Evolutionary conservation across 2,113 vertebrate genomes (phyloP).

Genomic region (Etia nguti): DNA sequence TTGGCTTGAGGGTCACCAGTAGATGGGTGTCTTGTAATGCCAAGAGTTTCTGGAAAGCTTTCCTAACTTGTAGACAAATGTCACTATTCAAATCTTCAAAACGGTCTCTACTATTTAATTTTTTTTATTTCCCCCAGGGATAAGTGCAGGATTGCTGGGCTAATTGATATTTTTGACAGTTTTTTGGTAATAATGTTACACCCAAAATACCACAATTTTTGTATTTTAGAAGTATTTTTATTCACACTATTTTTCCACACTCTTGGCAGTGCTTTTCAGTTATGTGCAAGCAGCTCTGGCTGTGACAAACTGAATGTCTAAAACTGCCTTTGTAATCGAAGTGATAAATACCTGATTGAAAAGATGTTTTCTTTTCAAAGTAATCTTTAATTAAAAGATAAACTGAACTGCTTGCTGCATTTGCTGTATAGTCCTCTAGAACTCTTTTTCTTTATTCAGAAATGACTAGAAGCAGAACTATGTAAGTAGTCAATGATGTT

Average conservation of each 20-base stretch:
- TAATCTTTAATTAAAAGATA: not conserved
- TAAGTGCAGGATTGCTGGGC: not conserved
- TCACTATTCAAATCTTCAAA: not conserved
- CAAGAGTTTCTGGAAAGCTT: not conserved
- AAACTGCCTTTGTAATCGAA: not conserved
- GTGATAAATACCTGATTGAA: not conserved
- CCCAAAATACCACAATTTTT: no score
- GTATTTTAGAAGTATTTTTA: not conserved
- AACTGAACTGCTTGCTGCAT: not conserved
- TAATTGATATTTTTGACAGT: not conserved
- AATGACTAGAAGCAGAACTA: not conserved
- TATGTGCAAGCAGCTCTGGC: not conserved
- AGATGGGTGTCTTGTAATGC: not conserved
- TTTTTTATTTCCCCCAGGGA: rapidly evolving
- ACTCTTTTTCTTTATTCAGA: not conserved
- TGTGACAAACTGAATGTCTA: not conserved
- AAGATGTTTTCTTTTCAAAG: not conserved
- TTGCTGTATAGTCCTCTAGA: not conserved
- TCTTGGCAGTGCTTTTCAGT: not conserved
- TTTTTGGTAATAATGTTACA: not conserved
- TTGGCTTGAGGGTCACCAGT: not conserved
- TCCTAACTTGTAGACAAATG: not conserved
- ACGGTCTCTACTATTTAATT: not conserved
- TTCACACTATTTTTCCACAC: not conserved
- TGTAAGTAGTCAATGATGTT: not conserved